A percentile compares a stretch with the other conserved stretches of the same genome.
Conservation (phyloP, 2,888 invertebrate genomes). For the Branchinecta sandiegonensis region DNA sequence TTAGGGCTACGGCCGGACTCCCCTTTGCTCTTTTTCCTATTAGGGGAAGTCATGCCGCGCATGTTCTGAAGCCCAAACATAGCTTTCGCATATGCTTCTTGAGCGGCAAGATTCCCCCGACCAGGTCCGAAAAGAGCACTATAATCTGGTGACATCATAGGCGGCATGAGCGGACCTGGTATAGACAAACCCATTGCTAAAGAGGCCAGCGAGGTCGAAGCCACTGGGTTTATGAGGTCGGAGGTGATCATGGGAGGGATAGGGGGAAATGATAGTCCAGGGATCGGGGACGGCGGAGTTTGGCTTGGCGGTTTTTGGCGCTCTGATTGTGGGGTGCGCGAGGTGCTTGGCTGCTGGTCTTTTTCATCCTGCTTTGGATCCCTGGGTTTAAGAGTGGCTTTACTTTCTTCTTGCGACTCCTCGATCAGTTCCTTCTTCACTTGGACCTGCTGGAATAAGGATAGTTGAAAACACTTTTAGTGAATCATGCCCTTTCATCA, state of each 20-base stretch:
- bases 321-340: too few relatives aligned
- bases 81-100: constrained; percentile 15
- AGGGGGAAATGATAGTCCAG: not conserved
- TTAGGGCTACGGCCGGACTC: not conserved
- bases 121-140: not conserved
- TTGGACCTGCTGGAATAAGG: too few relatives aligned
- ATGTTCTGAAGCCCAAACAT: not conserved
- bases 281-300: not conserved
- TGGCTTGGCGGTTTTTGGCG: too few relatives aligned
- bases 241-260: constrained; percentile 11
- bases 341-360: too few relatives aligned
- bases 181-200: not conserved
- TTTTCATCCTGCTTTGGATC: too few relatives aligned
- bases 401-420: too few relatives aligned
- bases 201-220: not conserved
- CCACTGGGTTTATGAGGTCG: constrained; percentile 10
- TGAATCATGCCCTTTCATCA: too few relatives aligned
- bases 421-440: too few relatives aligned
- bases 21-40: not conserved
- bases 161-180: not conserved
- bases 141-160: constrained; percentile 9
- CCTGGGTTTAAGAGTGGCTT: too few relatives aligned
- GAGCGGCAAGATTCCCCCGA: not conserved
- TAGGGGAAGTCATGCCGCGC: constrained; percentile 10
- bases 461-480: too few relatives aligned